Conservation (phyloP, 2,113 vertebrate species). For the Drymodes brunneopygia region DNA sequence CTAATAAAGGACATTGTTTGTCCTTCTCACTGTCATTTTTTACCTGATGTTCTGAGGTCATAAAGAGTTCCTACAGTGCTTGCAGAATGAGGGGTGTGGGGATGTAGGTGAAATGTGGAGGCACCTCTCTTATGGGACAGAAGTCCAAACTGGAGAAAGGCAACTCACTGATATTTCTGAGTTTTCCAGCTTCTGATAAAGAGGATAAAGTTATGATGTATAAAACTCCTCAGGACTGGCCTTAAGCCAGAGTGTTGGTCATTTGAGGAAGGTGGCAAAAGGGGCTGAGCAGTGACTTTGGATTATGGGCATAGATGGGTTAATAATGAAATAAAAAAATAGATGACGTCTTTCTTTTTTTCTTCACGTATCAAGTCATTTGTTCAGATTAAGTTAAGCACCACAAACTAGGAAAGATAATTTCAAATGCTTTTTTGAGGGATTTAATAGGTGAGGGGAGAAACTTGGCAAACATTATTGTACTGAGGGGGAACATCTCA, state of each 20-base stretch:
- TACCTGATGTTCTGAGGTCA: not conserved
- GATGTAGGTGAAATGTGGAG: not conserved
- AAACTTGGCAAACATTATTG: not conserved
- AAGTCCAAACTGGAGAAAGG: not conserved
- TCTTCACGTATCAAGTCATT: fast-evolving
- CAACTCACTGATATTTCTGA: not conserved
- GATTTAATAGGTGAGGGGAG: not conserved
- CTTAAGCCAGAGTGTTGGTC: not conserved
- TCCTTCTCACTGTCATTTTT: not conserved
- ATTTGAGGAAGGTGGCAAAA: not conserved
- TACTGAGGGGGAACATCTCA: not conserved
- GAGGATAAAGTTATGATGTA: not conserved
- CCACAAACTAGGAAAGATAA: not conserved
- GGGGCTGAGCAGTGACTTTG: not conserved
- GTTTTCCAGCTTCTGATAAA: not conserved
- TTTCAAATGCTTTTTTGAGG: not conserved
- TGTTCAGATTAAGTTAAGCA: not conserved
- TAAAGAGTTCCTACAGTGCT: not conserved
- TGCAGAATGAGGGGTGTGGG: not conserved
- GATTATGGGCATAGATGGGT: not conserved
- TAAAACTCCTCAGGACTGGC: not conserved
- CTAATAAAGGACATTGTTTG: not conserved
- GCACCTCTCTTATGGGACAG: not conserved
- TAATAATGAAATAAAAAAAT: not conserved
- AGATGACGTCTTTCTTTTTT: not conserved